Conservation (phyloP, 2,113 vertebrate genomes). For the Nicator chloris region DNA sequence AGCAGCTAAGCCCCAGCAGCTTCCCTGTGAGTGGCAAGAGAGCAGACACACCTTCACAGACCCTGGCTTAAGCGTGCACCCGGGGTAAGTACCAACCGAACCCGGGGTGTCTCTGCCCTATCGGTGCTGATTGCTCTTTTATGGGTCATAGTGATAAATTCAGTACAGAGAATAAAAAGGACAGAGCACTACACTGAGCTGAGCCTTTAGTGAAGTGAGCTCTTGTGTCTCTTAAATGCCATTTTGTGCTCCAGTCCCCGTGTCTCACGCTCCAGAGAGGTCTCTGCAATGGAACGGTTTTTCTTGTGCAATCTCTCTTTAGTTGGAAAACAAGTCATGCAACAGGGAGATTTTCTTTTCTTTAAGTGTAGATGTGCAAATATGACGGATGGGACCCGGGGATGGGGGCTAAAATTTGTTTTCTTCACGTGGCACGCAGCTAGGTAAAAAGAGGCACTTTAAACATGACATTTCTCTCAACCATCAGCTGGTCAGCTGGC, state of each 20-base stretch:
- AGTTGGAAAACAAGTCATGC: neutral
- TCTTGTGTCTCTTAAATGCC: neutral
- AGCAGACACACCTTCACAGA: neutral
- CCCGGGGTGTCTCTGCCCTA: neutral
- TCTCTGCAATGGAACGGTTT: neutral
- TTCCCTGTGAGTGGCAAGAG: neutral
- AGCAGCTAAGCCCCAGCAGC: neutral
- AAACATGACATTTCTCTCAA: neutral
- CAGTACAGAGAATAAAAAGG: neutral
- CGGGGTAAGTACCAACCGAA: neutral
- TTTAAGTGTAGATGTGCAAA: neutral
- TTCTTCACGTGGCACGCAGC: neutral
- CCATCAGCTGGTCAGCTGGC: neutral
- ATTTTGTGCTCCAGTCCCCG: neutral
- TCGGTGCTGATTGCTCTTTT: neutral
- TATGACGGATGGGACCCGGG: neutral
- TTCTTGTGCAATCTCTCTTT: neutral
- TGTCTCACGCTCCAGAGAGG: neutral
- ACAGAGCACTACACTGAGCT: neutral
- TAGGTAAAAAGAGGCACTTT: neutral
- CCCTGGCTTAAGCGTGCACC: accelerated
- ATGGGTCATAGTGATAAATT: neutral
- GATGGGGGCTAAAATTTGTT: neutral
- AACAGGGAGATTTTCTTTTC: neutral
- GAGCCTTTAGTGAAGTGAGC: neutral